Evolutionary conservation across 2,888 invertebrate species (phyloP), one percentile per base, ranked within the genome.

Genomic region (Andricus curvator): DNA sequence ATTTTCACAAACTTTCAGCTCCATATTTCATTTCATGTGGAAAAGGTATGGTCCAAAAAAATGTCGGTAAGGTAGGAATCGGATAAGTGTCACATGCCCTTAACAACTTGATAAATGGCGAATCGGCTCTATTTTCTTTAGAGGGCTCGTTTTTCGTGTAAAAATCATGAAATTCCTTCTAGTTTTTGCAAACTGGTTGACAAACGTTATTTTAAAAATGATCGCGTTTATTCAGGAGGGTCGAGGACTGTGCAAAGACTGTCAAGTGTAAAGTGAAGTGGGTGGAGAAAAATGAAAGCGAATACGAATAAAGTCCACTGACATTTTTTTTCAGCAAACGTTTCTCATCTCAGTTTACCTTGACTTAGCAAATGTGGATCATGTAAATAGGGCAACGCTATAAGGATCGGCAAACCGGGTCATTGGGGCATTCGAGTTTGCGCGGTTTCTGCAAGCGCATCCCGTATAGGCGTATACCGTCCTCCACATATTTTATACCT

Each of bases 351-450:
- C n/a, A 29, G n/a, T 56, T 74, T 56, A 51, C 74, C 74, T 74
- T 74, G 74, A 74, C 37, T 37, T 56, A 60, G 74, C 33, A 56
- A 51, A 74, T 74, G 74, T 56, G 37, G n/a, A 56, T 60, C 74
- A 74, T 60, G 60, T 74, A 74, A 74, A 74, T 60, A 56, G 74
- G 56, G 37, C 33, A 74, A 60, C 74, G 37, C 51, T 74, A 25
- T 25, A 25, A n/a, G 74, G 83, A 85, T 84, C 84, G 83, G 83
- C 82, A 87, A 90, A 91, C 89, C 88, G 86, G 91, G 91, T 91
- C 91, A 91, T 89, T 90, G 88, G 91, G 89, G 87, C 91, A 90
- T 89, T 87, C 85, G 84, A 83, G 67, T 80, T 79, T 83, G 82
- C 81, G 82, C 82, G 33, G 74, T 56, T 56, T 51, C 22, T 74